Evolutionary conservation across 2,888 invertebrate species (phyloP).

Genomic region (Rambutsinella grinnellia): DNA sequence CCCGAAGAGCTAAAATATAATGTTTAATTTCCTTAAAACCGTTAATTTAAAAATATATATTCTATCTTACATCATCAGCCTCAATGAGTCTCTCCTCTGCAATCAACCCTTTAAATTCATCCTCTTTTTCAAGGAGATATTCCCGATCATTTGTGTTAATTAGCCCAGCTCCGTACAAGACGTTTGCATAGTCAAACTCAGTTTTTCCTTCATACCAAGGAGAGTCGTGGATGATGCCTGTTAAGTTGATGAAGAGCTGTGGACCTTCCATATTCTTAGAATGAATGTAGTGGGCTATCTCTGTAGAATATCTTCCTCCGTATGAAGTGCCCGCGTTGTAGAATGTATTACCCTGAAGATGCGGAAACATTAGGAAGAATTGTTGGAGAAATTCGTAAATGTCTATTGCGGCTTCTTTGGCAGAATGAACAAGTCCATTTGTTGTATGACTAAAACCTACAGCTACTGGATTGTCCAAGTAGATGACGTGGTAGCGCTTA

Average conservation of each 20-base stretch:
- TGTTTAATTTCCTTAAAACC: too few species aligned
- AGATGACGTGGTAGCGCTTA: constrained; percentile 69
- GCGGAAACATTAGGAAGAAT: constrained; percentile 50
- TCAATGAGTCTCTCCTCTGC: constrained; percentile 46
- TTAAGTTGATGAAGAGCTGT: constrained; percentile 77
- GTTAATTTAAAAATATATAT: not conserved
- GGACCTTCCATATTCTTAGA: constrained; percentile 73
- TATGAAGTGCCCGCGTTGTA: constrained; percentile 36
- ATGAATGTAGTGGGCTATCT: constrained; percentile 32
- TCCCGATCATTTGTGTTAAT: constrained; percentile 63
- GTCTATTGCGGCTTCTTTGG: constrained; percentile 24
- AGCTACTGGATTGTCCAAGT: constrained; percentile 70
- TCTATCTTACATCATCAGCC: constrained; percentile 49
- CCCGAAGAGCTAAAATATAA: constrained; percentile 5
- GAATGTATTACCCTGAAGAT: constrained; percentile 40
- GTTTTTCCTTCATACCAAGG: constrained; percentile 67
- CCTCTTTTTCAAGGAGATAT: constrained; percentile 60
- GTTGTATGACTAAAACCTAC: constrained; percentile 66
- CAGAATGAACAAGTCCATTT: constrained; percentile 29
- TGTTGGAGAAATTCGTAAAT: constrained; percentile 46
- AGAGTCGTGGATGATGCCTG: constrained; percentile 68
- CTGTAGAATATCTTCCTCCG: constrained; percentile 41
- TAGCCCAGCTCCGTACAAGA: constrained; percentile 68
- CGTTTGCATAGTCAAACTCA: constrained; percentile 68
- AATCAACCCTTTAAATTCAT: constrained; percentile 50